phyloP scores from a whole-genome alignment of 1,140 invertebrate genomes.

The Tachypleus tridentatus region DNA sequence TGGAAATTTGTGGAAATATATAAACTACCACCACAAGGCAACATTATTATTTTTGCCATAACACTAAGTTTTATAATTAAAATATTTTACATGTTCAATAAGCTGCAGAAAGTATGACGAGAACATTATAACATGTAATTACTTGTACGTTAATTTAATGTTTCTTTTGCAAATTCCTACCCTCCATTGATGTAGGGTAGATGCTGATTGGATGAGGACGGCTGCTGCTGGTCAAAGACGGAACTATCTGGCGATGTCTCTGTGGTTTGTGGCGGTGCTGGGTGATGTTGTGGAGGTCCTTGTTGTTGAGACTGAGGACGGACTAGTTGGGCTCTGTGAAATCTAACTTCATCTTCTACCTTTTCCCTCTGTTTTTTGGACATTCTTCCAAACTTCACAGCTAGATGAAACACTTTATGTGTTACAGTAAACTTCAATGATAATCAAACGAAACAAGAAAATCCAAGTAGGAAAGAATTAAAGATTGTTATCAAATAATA shows the following conservation, averaged over 20 bases:
- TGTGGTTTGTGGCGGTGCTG: constrained; percentile 67
- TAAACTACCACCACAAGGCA: not conserved
- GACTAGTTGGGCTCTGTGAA: constrained; percentile 56
- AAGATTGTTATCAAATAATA: no score
- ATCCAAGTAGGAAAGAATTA: no score
- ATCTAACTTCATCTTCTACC: constrained; percentile 95
- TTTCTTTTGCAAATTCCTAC: constrained; percentile 36
- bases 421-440: no score
- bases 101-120: not conserved
- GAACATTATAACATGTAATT: not conserved
- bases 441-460: no score
- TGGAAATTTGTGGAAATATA: not conserved
- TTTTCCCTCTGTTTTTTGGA: constrained; percentile 99
- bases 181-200: constrained; percentile 40
- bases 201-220: constrained; percentile 76
- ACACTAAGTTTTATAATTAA: constrained; percentile 2
- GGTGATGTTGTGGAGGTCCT: constrained; percentile 37
- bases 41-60: not conserved
- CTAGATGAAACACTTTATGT: constrained; percentile 43
- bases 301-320: constrained; percentile 16
- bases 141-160: not conserved
- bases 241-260: constrained; percentile 70
- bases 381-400: constrained; percentile 99
- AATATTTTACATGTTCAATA: not conserved
- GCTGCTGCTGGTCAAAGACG: constrained; percentile 57